phyloP scores from a whole-genome alignment of 2,888 invertebrate genomes.

The Drosophila acutilabella region DNA sequence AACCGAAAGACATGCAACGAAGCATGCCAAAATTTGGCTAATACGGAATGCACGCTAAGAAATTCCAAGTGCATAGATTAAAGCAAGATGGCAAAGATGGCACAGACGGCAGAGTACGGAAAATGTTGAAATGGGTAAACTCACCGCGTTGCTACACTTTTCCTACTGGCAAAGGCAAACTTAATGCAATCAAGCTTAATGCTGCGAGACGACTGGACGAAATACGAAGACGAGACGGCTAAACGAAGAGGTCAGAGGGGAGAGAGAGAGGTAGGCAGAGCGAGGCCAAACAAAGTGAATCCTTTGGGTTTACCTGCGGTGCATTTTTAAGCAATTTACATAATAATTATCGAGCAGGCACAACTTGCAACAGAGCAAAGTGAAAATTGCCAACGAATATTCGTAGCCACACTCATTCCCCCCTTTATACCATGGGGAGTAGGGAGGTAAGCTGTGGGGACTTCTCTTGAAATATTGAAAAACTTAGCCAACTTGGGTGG shows the following conservation, averaged over 20 bases:
- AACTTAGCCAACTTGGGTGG: conserved; percentile 48
- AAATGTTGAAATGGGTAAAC: not conserved
- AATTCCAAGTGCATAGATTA: conserved; percentile 76
- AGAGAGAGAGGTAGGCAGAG: not conserved
- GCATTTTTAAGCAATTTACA: conserved; percentile 80
- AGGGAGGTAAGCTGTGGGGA: not conserved
- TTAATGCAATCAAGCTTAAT: conserved; percentile 80
- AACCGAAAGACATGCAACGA: conserved; percentile 58
- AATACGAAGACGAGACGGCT: conserved; percentile 32
- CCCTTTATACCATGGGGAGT: too few species aligned
- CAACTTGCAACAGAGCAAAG: conserved; percentile 20
- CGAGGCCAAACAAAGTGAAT: conserved; percentile 66
- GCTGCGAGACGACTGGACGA: conserved; percentile 70
- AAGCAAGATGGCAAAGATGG: conserved; percentile 46
- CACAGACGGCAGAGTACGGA: not conserved
- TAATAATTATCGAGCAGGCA: conserved; percentile 77
- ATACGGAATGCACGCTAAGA: conserved; percentile 75
- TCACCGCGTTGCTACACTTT: not conserved
- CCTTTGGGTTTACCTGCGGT: conserved; percentile 77
- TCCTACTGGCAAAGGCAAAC: conserved; percentile 66
- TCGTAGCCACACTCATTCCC: not conserved
- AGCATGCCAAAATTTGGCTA: conserved; percentile 80
- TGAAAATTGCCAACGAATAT: conserved; percentile 30
- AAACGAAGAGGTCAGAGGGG: conserved; percentile 6
- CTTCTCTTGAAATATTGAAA: conserved; percentile 58